phyloP scores from a whole-genome alignment of 2,113 vertebrate species.

The Aplodontia rufa region DNA sequence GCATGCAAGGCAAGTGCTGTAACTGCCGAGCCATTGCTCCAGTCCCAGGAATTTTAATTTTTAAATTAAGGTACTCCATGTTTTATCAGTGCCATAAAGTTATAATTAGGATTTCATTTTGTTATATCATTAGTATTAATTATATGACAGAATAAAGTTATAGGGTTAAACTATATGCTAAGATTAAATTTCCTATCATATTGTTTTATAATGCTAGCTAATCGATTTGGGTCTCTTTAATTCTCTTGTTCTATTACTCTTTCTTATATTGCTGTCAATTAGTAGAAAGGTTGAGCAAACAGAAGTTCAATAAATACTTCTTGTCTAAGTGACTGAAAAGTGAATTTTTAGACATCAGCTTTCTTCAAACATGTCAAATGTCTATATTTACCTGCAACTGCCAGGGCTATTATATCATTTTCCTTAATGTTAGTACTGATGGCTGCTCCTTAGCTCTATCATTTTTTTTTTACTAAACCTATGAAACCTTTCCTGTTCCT shows the following conservation, averaged over 20 bases:
- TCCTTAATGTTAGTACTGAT: neutral
- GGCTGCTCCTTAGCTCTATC: constrained; percentile 6
- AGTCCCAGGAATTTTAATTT: constrained; percentile 27
- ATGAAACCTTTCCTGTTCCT: constrained; percentile 36
- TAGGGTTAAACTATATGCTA: neutral
- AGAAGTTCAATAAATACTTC: constrained; percentile 54
- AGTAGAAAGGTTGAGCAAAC: constrained; percentile 40
- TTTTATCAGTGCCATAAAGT: constrained; percentile 36
- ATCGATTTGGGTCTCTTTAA: constrained; percentile 23
- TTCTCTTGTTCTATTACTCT: neutral
- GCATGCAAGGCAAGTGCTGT: no score
- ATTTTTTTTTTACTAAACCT: constrained; percentile 28
- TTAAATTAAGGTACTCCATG: constrained; percentile 17
- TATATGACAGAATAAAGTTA: neutral
- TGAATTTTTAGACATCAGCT: constrained; percentile 62
- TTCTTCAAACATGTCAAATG: constrained; percentile 48
- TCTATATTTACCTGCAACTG: constrained; percentile 46
- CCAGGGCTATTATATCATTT: constrained; percentile 35
- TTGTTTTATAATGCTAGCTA: constrained; percentile 31
- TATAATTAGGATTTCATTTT: constrained; percentile 17
- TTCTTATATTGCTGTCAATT: neutral
- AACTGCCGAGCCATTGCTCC: no score
- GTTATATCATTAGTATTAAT: neutral
- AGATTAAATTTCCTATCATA: neutral
- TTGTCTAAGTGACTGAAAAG: constrained; percentile 46